Conservation (phyloP, 2,113 vertebrate genomes). For the Odocoileus hemionus region DNA sequence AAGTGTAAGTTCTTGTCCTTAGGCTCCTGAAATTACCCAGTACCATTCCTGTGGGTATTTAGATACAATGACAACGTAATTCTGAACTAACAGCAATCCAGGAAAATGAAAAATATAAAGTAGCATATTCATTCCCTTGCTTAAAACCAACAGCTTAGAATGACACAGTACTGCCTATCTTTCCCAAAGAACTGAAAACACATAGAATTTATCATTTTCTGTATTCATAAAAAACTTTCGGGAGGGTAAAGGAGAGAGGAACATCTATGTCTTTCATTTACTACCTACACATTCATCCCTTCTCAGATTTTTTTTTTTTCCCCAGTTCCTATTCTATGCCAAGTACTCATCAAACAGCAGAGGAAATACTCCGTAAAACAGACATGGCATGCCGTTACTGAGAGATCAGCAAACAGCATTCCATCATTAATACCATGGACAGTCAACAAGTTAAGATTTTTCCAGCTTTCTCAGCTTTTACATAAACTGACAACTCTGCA, state of each 20-base stretch:
- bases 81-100: not conserved
- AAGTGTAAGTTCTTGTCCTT: not conserved
- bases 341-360: not conserved
- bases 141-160: not conserved
- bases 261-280: not conserved
- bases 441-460: conserved; percentile 36
- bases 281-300: not conserved
- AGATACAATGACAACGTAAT: not conserved
- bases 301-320: not conserved
- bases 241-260: not conserved
- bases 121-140: not conserved
- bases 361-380: not conserved
- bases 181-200: not conserved
- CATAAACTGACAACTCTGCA: conserved; percentile 7
- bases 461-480: conserved; percentile 43
- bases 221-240: not conserved
- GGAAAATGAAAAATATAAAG: not conserved
- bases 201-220: not conserved
- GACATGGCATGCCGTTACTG: not conserved
- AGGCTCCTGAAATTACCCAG: not conserved
- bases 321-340: not conserved
- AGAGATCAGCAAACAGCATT: not conserved
- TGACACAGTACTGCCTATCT: not conserved
- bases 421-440: not conserved
- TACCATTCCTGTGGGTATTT: not conserved